phyloP scores from a whole-genome alignment of 2,888 invertebrate species.

The Anorthoa munda region DNA sequence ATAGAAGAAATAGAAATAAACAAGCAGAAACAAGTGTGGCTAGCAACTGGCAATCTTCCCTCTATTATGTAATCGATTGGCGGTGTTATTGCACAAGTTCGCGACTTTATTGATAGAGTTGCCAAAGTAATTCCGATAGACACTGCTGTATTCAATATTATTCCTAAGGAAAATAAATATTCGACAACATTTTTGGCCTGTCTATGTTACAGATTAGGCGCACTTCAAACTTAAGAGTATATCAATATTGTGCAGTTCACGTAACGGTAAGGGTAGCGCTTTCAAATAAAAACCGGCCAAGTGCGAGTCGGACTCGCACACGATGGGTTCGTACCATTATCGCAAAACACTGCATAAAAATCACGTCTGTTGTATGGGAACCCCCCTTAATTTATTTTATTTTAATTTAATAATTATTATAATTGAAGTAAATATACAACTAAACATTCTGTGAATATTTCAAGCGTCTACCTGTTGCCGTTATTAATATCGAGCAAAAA shows the following conservation, averaged over 20 bases:
- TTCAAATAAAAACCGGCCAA: too few species aligned
- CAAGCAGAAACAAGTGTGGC: slow-evolving; percentile 71
- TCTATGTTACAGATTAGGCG: slow-evolving; percentile 8
- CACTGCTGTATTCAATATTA: slow-evolving; percentile 77
- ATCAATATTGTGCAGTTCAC: neutral
- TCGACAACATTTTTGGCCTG: slow-evolving; percentile 23
- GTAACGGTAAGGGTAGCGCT: too few species aligned
- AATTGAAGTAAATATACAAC: too few species aligned
- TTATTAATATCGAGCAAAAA: too few species aligned
- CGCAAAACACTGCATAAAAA: too few species aligned
- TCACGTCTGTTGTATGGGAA: too few species aligned
- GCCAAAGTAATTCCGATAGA: slow-evolving; percentile 84
- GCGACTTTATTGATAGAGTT: slow-evolving; percentile 89
- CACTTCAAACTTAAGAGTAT: slow-evolving; percentile 5
- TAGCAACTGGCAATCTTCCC: slow-evolving; percentile 75
- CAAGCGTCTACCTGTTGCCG: too few species aligned
- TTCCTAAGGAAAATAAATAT: slow-evolving; percentile 66
- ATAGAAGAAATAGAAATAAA: slow-evolving; percentile 63
- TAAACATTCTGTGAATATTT: too few species aligned
- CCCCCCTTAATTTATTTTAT: too few species aligned
- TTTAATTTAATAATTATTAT: too few species aligned
- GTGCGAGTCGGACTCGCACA: too few species aligned
- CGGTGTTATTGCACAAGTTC: slow-evolving; percentile 88
- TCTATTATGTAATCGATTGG: slow-evolving; percentile 83
- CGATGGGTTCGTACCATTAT: too few species aligned